A percentile compares a stretch with the other conserved stretches of the same genome.
phyloP scores from a whole-genome alignment of 2,113 vertebrate genomes.

The Condylura cristata region DNA sequence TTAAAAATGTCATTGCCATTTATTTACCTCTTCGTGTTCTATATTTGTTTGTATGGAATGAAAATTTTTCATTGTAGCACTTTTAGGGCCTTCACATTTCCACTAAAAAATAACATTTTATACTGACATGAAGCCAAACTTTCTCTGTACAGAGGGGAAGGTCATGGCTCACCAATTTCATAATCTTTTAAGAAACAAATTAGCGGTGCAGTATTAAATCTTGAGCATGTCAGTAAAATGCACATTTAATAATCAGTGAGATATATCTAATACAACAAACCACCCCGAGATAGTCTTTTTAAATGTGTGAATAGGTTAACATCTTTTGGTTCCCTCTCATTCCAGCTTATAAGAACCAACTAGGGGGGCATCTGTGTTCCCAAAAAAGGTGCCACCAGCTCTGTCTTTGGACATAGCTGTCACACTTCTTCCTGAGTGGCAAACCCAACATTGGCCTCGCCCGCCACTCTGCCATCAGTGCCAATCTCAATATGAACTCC shows the following conservation, averaged over 20 bases:
- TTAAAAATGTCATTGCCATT: constrained; percentile 79
- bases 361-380: background rate
- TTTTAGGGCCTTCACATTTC: constrained; percentile 68
- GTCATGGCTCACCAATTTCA: constrained; percentile 41
- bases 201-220: constrained; percentile 53
- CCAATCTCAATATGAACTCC: constrained; percentile 97
- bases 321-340: background rate
- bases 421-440: constrained; percentile 97
- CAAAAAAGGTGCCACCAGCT: constrained; percentile 87
- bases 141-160: constrained; percentile 23
- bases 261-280: constrained; percentile 29
- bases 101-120: constrained; percentile 54
- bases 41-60: constrained; percentile 75
- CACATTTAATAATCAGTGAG: constrained; percentile 63
- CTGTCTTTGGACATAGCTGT: constrained; percentile 98
- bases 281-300: constrained; percentile 2
- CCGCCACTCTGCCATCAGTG: constrained; percentile 96
- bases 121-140: constrained; percentile 52
- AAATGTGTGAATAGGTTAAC: background rate
- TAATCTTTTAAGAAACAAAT: constrained; percentile 73
- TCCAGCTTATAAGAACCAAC: constrained; percentile 48
- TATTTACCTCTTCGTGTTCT: constrained; percentile 75
- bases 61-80: constrained; percentile 62
- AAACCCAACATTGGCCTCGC: constrained; percentile 97
- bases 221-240: constrained; percentile 63